phyloP scores from a whole-genome alignment of 2,888 invertebrate species.

The Elmis aenea region DNA sequence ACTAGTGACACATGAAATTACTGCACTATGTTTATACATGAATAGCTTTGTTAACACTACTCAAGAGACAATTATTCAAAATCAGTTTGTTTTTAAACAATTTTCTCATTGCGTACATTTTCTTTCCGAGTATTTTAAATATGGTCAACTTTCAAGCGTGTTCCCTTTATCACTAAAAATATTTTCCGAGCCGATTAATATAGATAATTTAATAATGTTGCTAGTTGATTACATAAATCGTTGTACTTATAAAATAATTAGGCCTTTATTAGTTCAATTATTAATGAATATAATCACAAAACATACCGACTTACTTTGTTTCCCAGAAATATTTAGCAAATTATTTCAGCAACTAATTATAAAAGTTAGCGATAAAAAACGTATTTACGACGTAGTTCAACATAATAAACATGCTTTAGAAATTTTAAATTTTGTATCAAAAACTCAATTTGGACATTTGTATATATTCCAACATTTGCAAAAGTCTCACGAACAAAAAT shows the following conservation, averaged over 20 bases:
- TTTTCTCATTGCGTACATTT: constrained; percentile 12
- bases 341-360: constrained; percentile 21
- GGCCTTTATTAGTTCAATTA: too few species aligned
- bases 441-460: constrained; percentile 2
- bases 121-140: constrained; percentile 9
- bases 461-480: neutral
- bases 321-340: neutral
- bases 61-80: too few species aligned
- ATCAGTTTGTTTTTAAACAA: too few species aligned
- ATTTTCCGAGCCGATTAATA: constrained; percentile 5
- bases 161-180: constrained; percentile 13
- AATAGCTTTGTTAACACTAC: too few species aligned
- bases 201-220: constrained; percentile 8
- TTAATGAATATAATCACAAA: too few species aligned
- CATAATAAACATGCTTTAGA: constrained; percentile 20
- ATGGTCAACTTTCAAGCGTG: constrained; percentile 7
- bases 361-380: constrained; percentile 13
- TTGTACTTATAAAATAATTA: too few species aligned
- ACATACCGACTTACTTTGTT: too few species aligned
- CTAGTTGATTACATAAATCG: too few species aligned
- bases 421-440: constrained; percentile 16
- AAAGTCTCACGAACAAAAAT: constrained; percentile 1
- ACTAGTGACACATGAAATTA: too few species aligned
- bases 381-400: constrained; percentile 10
- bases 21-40: too few species aligned